These are phyloP conservation scores for Ptychobarbus kaznakovi DNA, from an alignment of 2,797 vertebrate genomes.

Conservation along the genomic window DNA sequence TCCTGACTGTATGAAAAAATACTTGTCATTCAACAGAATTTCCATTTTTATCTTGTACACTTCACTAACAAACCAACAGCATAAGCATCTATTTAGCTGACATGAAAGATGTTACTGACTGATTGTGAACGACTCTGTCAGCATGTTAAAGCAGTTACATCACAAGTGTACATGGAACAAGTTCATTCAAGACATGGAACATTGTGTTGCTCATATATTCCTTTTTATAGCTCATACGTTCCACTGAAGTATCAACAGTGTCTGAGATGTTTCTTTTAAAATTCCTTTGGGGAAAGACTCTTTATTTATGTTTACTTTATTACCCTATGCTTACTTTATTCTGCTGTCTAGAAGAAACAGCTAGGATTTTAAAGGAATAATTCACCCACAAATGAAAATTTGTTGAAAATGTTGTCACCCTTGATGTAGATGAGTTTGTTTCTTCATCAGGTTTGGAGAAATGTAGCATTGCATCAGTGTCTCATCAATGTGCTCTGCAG, in stretches of 20 bases:
- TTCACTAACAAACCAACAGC: background rate
- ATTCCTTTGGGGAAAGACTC: background rate
- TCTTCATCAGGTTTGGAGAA: background rate
- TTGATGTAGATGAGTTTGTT: background rate
- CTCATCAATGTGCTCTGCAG: background rate
- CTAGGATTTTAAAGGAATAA: background rate
- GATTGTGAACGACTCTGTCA: background rate
- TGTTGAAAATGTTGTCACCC: background rate
- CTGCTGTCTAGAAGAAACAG: background rate
- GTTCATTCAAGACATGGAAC: background rate
- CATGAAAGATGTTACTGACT: background rate
- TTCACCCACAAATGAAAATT: background rate
- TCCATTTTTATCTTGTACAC: background rate
- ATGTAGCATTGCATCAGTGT: background rate
- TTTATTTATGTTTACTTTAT: background rate
- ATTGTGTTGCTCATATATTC: background rate
- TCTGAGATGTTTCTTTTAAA: constrained; percentile 11
- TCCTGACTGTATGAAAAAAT: background rate
- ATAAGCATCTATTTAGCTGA: background rate
- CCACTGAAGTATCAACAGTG: constrained; percentile 2
- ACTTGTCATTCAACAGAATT: background rate
- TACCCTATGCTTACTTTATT: background rate
- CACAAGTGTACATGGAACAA: background rate
- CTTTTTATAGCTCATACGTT: background rate
- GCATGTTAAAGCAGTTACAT: background rate